Conservation (phyloP, 1,140 invertebrate species). For the Wasmannia auropunctata region DNA sequence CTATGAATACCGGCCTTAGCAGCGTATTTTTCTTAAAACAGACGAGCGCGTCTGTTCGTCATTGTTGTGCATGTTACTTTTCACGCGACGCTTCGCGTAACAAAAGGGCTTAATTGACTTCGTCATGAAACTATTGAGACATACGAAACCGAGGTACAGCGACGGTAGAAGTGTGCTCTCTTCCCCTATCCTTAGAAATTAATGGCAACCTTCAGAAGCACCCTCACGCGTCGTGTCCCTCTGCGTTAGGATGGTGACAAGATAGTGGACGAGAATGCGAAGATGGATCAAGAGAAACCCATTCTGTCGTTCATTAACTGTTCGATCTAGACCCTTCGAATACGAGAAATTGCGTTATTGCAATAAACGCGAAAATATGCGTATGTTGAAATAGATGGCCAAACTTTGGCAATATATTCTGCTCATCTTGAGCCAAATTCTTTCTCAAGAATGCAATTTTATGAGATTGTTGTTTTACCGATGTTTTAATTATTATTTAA, state of each 20-base stretch:
- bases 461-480: not conserved
- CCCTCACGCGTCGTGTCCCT: constrained; percentile 20
- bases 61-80: constrained; percentile 48
- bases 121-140: constrained; percentile 73
- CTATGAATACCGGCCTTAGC: no score
- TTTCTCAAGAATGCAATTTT: not conserved
- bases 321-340: constrained; percentile 56
- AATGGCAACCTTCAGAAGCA: constrained; percentile 69
- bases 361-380: constrained; percentile 16
- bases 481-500: not conserved
- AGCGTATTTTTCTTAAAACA: constrained; percentile 48
- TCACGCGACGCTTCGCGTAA: constrained; percentile 65
- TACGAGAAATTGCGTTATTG: not conserved
- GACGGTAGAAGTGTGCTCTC: constrained; percentile 38
- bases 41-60: constrained; percentile 42
- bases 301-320: constrained; percentile 63
- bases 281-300: constrained; percentile 27
- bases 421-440: not conserved
- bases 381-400: not conserved
- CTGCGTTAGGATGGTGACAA: not conserved
- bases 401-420: not conserved
- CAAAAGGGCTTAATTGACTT: constrained; percentile 80
- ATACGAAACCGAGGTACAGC: constrained; percentile 61
- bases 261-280: constrained; percentile 10
- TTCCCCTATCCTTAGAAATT: constrained; percentile 69